Conservation (phyloP, 2,797 vertebrate species). For the Chiloscyllium punctatum region DNA sequence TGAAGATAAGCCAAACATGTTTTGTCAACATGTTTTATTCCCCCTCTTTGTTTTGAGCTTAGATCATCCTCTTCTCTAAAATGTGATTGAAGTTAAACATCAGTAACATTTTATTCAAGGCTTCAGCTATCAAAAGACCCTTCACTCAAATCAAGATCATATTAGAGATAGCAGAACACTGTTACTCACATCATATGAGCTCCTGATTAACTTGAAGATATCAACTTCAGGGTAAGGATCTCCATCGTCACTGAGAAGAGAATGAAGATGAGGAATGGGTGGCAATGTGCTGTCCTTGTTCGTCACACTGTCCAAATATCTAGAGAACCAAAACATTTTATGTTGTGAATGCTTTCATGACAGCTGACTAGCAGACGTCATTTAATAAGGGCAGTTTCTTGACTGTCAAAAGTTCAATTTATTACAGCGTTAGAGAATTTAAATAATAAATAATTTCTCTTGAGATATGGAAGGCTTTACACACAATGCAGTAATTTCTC, state of each 20-base stretch:
- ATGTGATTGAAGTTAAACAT: not conserved
- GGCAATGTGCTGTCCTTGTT: slow-evolving; percentile 96
- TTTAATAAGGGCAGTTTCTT: not conserved
- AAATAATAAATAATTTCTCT: not conserved
- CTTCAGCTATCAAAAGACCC: too few species aligned
- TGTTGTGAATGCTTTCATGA: not conserved
- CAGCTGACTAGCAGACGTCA: not conserved
- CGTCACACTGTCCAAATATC: slow-evolving; percentile 91
- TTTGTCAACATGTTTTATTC: not conserved
- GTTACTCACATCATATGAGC: slow-evolving; percentile 82
- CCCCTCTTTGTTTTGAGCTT: not conserved
- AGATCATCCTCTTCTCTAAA: not conserved
- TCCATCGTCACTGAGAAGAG: slow-evolving; percentile 83
- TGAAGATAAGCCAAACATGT: not conserved
- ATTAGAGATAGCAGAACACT: not conserved
- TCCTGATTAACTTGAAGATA: slow-evolving; percentile 88
- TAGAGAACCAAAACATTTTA: slow-evolving; percentile 45
- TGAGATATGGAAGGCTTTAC: not conserved
- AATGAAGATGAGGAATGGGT: slow-evolving; percentile 94
- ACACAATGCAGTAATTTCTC: not conserved
- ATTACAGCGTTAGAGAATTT: not conserved
- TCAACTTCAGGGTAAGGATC: slow-evolving; percentile 92
- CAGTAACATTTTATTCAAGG: not conserved
- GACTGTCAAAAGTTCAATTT: too few species aligned
- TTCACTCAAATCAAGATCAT: not conserved